These are phyloP conservation scores for Leptoteleia sp. DNA, from an alignment of 1,140 invertebrate species.

Conservation along the genomic window DNA sequence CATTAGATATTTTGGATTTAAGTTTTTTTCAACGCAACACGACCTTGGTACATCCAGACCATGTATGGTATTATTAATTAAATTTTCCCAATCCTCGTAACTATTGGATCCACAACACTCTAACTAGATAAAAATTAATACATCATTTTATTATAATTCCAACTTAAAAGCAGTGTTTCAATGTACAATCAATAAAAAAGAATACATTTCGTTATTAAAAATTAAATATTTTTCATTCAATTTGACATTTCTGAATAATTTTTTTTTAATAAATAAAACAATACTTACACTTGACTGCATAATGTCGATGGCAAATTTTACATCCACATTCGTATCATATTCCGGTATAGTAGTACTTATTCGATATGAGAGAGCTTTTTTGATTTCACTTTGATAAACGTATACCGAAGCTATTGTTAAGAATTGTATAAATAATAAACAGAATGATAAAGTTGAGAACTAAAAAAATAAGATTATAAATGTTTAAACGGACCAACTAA, in stretches of 20 bases:
- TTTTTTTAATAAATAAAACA: background rate
- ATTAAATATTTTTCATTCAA: no score
- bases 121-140: slow-evolving; percentile 54
- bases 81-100: slow-evolving; percentile 60
- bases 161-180: no score
- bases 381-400: slow-evolving; percentile 49
- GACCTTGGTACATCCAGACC: slow-evolving; percentile 57
- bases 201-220: no score
- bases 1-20: slow-evolving; percentile 63
- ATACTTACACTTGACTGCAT: slow-evolving; percentile 56
- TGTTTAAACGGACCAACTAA: background rate
- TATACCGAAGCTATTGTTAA: slow-evolving; percentile 40
- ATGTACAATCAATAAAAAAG: no score
- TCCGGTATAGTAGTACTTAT: slow-evolving; percentile 54
- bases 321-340: slow-evolving; percentile 53
- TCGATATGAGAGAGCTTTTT: slow-evolving; percentile 31
- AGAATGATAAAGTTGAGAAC: slow-evolving; percentile 58
- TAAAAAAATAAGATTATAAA: slow-evolving; percentile 15
- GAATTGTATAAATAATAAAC: slow-evolving; percentile 58
- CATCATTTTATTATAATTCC: no score
- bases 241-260: no score
- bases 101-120: slow-evolving; percentile 60
- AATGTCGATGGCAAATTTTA: slow-evolving; percentile 61
- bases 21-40: slow-evolving; percentile 54
- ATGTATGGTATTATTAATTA: slow-evolving; percentile 54